Evolutionary conservation across 1,140 invertebrate genomes (phyloP).

Genomic region (Globodera ellingtonae): DNA sequence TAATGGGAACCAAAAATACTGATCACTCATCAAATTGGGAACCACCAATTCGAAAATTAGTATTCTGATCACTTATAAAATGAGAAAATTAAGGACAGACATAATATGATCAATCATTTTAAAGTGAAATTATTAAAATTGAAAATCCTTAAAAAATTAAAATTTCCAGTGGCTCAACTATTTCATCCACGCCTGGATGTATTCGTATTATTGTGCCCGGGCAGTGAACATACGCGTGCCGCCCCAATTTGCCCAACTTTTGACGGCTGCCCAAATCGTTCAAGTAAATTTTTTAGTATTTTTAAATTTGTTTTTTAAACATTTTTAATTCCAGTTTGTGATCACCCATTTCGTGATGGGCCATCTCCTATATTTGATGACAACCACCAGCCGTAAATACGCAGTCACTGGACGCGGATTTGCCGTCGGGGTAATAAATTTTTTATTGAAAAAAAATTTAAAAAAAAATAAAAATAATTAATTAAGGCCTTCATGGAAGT

Average conservation of each 20-base stretch:
- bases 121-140: no score
- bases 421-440: slow-evolving; percentile 45
- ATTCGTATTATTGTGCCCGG: slow-evolving; percentile 69
- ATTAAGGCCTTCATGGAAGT: slow-evolving; percentile 57
- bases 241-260: slow-evolving; percentile 67
- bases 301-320: background rate
- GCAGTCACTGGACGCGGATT: slow-evolving; percentile 57
- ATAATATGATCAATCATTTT: no score
- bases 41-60: no score
- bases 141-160: background rate
- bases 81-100: no score
- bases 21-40: no score
- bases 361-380: slow-evolving; percentile 45
- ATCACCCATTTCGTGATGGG: slow-evolving; percentile 58
- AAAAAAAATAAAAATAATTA: background rate
- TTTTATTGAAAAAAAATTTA: background rate
- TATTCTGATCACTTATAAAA: no score
- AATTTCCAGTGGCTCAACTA: slow-evolving; percentile 68
- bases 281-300: slow-evolving; percentile 60
- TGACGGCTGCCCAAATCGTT: slow-evolving; percentile 69
- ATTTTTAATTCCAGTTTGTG: slow-evolving; percentile 63
- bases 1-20: no score
- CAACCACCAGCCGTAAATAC: slow-evolving; percentile 33
- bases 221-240: slow-evolving; percentile 68
- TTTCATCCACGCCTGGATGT: slow-evolving; percentile 68